phyloP scores from a whole-genome alignment of 2,113 vertebrate genomes.

The Dendrocopos noguchii region DNA sequence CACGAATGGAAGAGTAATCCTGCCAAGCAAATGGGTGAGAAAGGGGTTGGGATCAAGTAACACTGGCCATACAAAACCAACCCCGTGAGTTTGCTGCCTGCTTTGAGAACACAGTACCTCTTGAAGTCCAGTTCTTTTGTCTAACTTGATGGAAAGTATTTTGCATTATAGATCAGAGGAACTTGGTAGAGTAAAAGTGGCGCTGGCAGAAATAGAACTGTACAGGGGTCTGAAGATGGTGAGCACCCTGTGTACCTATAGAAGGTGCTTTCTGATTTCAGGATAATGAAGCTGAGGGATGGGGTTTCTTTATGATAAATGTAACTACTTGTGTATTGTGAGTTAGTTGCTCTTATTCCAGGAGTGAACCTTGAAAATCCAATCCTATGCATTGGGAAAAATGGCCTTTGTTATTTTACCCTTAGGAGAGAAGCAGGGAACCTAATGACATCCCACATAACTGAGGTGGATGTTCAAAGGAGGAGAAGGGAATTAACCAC shows the following conservation, averaged over 20 bases:
- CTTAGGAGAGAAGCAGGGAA: neutral
- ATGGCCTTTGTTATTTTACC: neutral
- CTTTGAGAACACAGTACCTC: neutral
- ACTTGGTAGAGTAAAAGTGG: neutral
- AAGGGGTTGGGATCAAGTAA: conserved; percentile 44
- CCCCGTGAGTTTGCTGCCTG: neutral
- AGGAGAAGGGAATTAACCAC: neutral
- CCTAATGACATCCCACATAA: neutral
- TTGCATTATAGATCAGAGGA: neutral
- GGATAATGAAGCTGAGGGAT: neutral
- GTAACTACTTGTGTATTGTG: neutral
- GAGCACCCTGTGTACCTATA: neutral
- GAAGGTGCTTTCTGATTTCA: neutral
- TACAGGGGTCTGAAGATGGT: neutral
- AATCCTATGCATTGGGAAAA: neutral
- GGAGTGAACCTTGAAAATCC: neutral
- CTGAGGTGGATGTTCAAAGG: neutral
- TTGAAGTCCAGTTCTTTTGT: neutral
- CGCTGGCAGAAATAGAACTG: neutral
- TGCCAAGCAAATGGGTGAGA: neutral
- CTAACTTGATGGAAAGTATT: neutral
- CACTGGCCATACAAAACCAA: neutral
- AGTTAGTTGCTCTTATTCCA: neutral
- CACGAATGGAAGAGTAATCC: conserved; percentile 46
- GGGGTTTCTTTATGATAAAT: neutral